These are phyloP conservation scores for Benitochromis conjunctus DNA, from an alignment of 2,113 vertebrate genomes.

Conservation along the genomic window DNA sequence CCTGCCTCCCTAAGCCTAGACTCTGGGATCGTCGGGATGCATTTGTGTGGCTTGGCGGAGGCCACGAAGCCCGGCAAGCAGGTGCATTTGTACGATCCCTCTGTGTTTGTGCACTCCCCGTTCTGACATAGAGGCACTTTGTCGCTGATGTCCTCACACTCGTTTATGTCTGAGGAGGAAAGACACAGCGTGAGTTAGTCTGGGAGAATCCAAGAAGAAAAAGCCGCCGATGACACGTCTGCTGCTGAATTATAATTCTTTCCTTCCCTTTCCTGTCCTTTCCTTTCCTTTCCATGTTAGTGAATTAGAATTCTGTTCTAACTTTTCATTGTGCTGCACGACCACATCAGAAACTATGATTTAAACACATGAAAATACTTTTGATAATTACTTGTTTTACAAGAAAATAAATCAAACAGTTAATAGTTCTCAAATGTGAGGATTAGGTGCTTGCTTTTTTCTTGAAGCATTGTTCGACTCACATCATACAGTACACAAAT, in stretches of 20 bases:
- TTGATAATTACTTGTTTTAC: neutral
- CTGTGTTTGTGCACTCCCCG: constrained; percentile 84
- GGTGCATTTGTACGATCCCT: constrained; percentile 89
- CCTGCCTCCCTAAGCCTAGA: constrained; percentile 12
- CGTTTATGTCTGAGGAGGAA: constrained; percentile 83
- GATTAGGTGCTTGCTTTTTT: neutral
- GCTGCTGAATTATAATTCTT: neutral
- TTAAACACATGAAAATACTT: neutral
- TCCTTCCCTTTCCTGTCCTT: neutral
- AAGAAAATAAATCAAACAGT: neutral
- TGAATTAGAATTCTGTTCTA: neutral
- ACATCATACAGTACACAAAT: neutral
- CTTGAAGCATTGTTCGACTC: neutral
- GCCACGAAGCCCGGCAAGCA: constrained; percentile 81
- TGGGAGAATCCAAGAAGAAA: constrained; percentile 1
- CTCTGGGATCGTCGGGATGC: constrained; percentile 73
- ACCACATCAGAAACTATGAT: neutral
- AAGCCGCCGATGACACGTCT: constrained; percentile 24
- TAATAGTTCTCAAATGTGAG: neutral
- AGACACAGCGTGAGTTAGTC: neutral
- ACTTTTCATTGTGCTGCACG: neutral
- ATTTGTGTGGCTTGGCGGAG: constrained; percentile 79
- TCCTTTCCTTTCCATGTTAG: neutral
- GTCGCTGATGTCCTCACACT: constrained; percentile 85
- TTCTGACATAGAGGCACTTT: constrained; percentile 82